A percentile compares a stretch with the other conserved stretches of the same genome.
phyloP scores from a whole-genome alignment of 2,888 invertebrate species.

The Drosophila anomalipes region DNA sequence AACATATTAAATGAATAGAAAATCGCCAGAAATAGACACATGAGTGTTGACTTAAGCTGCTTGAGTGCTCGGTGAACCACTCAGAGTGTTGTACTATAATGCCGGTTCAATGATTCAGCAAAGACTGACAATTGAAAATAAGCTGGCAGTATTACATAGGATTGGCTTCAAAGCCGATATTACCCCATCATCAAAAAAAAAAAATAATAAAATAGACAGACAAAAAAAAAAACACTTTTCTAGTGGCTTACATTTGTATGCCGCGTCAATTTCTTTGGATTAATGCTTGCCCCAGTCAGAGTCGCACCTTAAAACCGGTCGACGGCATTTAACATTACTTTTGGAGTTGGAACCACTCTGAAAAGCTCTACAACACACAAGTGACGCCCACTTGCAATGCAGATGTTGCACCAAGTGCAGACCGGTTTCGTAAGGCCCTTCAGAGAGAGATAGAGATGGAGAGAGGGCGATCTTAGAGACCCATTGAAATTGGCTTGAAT shows the following conservation, averaged over 20 bases:
- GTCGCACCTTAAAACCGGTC: conserved; percentile 77
- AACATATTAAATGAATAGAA: neutral
- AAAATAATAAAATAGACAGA: conserved; percentile 6
- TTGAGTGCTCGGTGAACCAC: conserved; percentile 28
- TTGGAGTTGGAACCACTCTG: conserved; percentile 40
- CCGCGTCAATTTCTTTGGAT: conserved; percentile 62
- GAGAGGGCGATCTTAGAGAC: neutral
- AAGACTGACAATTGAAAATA: conserved; percentile 30
- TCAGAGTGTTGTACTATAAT: conserved; percentile 11
- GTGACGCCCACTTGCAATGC: conserved; percentile 47
- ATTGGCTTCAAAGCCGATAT: conserved; percentile 53
- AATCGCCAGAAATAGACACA: conserved; percentile 11
- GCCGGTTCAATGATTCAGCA: conserved; percentile 52
- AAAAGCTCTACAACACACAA: conserved; percentile 52
- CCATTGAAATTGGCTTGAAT: conserved; percentile 27
- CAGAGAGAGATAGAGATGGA: neutral
- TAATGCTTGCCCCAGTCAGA: conserved; percentile 27
- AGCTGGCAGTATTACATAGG: conserved; percentile 53
- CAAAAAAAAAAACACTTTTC: conserved; percentile 33
- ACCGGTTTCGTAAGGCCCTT: conserved; percentile 75
- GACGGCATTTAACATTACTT: conserved; percentile 61
- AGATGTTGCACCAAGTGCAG: conserved; percentile 33
- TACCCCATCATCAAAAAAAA: conserved; percentile 46
- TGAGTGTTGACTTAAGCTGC: conserved; percentile 17
- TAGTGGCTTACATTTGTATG: conserved; percentile 51